Conservation (phyloP, 35 echinoderm and acorn worm species). For the Anneissia japonica region DNA sequence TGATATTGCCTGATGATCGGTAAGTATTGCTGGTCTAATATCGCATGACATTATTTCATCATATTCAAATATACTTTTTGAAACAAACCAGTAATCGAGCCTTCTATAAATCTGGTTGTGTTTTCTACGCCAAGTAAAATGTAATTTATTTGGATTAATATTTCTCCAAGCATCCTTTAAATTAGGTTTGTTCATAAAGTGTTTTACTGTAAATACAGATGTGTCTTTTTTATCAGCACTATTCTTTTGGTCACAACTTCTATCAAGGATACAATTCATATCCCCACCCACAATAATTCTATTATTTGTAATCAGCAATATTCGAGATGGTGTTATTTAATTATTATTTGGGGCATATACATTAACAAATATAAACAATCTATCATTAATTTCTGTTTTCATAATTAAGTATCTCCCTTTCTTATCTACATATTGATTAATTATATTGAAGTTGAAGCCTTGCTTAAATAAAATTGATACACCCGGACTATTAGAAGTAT, state of each 20-base stretch:
- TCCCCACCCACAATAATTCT: not conserved
- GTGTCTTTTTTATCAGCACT: not conserved
- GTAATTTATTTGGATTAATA: not conserved
- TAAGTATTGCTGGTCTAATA: not conserved
- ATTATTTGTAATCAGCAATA: not conserved
- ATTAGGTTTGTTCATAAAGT: not conserved
- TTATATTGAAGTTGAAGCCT: not conserved
- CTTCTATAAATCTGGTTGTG: no score
- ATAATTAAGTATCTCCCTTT: not conserved
- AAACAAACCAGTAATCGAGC: not conserved
- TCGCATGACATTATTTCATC: not conserved
- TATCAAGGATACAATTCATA: not conserved
- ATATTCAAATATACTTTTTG: not conserved
- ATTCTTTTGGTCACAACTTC: not conserved
- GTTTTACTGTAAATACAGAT: not conserved
- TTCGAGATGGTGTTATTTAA: not conserved
- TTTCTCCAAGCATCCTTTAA: not conserved
- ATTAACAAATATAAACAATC: no score
- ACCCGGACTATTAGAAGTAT: not conserved
- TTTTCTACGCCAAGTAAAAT: not conserved
- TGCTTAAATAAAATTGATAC: not conserved
- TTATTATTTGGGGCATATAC: not conserved
- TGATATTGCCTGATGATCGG: not conserved
- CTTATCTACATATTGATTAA: not conserved
- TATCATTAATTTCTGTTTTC: no score